These are phyloP conservation scores for Philotrypesis tridentata DNA, from an alignment of 1,140 invertebrate genomes.

Conservation along the genomic window DNA sequence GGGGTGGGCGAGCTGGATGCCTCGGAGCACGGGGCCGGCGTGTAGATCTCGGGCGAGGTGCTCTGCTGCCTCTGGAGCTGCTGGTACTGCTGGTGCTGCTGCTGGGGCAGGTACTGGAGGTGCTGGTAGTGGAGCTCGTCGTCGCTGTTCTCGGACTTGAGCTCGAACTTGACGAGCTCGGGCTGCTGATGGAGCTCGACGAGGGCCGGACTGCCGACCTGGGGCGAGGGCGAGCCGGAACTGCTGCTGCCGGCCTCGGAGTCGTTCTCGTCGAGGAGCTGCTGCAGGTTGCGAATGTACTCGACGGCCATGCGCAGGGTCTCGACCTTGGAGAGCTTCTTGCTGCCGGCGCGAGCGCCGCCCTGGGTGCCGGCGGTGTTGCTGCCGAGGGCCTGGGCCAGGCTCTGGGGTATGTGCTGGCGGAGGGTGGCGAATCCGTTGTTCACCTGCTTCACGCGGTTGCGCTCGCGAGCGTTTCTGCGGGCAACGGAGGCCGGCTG, in stretches of 20 bases:
- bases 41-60: conserved; percentile 57
- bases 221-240: conserved; percentile 27
- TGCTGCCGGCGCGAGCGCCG: conserved; percentile 79
- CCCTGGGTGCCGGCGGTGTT: conserved; percentile 72
- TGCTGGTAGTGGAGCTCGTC: conserved; percentile 55
- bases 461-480: conserved; percentile 93
- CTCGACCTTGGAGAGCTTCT: conserved; percentile 96
- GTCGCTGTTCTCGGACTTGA: conserved; percentile 52
- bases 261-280: conserved; percentile 85
- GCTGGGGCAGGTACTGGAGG: conserved; percentile 51
- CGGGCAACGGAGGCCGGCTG: conserved; percentile 90
- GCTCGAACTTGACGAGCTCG: conserved; percentile 44
- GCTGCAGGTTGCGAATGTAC: conserved; percentile 92
- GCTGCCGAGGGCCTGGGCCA: conserved; percentile 79
- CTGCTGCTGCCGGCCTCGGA: conserved; percentile 58
- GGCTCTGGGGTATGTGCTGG: conserved; percentile 88
- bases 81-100: conserved; percentile 20
- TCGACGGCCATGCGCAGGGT: conserved; percentile 94
- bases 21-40: conserved; percentile 80
- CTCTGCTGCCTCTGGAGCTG: conserved; percentile 64
- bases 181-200: conserved; percentile 29
- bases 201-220: neutral
- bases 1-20: conserved; percentile 86
- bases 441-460: conserved; percentile 96
- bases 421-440: conserved; percentile 92